Evolutionary conservation across 2,113 vertebrate genomes (phyloP).

Genomic region (Nestor notabilis): DNA sequence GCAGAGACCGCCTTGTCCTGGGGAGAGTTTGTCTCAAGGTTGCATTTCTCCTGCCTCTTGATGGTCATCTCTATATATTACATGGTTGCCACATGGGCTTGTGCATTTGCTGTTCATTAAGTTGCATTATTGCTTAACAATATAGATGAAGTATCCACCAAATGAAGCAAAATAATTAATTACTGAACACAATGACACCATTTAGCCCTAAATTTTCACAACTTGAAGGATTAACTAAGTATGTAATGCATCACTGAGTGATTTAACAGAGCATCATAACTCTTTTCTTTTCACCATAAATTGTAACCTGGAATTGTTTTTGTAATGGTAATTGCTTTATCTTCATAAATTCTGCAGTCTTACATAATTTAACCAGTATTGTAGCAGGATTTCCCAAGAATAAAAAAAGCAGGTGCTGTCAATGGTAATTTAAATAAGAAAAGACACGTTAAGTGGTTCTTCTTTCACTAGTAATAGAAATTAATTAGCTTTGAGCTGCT

Average conservation of each 20-base stretch:
- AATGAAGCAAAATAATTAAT: slow-evolving; percentile 65
- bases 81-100: neutral
- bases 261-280: slow-evolving; percentile 72
- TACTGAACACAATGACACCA: slow-evolving; percentile 31
- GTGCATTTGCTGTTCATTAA: neutral
- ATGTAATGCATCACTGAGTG: slow-evolving; percentile 61
- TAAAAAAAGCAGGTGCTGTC: slow-evolving; percentile 75
- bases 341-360: slow-evolving; percentile 78
- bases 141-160: slow-evolving; percentile 18
- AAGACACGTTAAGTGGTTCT: slow-evolving; percentile 77
- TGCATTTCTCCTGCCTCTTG: neutral
- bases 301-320: slow-evolving; percentile 76
- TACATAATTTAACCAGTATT: slow-evolving; percentile 77
- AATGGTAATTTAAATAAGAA: slow-evolving; percentile 83
- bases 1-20: neutral
- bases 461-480: slow-evolving; percentile 78
- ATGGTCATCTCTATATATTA: neutral
- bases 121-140: neutral
- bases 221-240: slow-evolving; percentile 66
- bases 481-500: slow-evolving; percentile 79
- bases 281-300: slow-evolving; percentile 72
- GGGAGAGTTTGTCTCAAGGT: neutral
- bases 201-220: slow-evolving; percentile 66
- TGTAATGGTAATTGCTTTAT: slow-evolving; percentile 80
- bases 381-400: slow-evolving; percentile 79